These are phyloP conservation scores for Orthonychiurus folsomi DNA, from an alignment of 2,888 invertebrate species.

Conservation along the genomic window DNA sequence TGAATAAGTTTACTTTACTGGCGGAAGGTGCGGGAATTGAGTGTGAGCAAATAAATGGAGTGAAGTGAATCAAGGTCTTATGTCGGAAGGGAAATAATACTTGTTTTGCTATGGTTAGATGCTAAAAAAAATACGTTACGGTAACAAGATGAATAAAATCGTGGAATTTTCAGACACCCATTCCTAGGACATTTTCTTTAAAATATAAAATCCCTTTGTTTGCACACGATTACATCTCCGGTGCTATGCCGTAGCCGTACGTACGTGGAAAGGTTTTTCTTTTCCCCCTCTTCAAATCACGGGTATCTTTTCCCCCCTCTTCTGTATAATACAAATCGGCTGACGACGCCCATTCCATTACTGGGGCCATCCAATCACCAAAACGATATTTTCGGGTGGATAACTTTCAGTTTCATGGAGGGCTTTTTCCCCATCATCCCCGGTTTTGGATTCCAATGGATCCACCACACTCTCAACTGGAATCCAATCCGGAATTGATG, in stretches of 20 bases:
- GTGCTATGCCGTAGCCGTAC: too few species aligned
- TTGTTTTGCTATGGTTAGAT: conserved; percentile 12
- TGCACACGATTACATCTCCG: neutral
- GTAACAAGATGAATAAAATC: conserved; percentile 24
- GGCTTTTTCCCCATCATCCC: too few species aligned
- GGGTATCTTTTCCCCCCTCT: neutral
- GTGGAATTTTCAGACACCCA: conserved; percentile 30
- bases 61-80: neutral
- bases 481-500: too few species aligned
- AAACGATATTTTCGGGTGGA: neutral
- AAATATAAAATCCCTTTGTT: neutral
- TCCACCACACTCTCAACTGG: too few species aligned
- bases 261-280: neutral
- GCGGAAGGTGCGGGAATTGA: neutral
- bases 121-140: conserved; percentile 29
- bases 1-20: neutral
- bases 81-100: neutral
- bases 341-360: neutral
- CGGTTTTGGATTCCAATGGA: too few species aligned
- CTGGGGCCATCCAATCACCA: neutral
- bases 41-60: neutral
- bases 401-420: too few species aligned
- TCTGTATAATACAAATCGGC: neutral
- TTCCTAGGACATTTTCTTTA: neutral
- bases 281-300: neutral